A percentile compares a stretch with the other conserved stretches of the same genome.
phyloP scores from a whole-genome alignment of 2,113 vertebrate genomes.

The Sisor rabdophorus region DNA sequence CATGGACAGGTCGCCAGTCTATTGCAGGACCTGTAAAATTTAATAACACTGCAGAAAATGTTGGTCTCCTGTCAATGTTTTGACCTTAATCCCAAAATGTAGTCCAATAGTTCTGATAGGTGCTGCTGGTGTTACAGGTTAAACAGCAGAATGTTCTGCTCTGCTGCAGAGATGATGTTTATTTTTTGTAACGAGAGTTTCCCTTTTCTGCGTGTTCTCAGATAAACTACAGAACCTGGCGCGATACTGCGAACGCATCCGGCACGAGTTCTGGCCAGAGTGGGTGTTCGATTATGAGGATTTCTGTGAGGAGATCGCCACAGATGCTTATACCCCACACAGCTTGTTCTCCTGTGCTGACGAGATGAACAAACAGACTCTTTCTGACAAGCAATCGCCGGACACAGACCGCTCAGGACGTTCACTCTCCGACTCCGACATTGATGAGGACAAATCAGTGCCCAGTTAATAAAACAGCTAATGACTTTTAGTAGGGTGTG shows the following conservation, averaged over 20 bases:
- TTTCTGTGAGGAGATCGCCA: constrained; percentile 73
- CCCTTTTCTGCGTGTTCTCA: constrained; percentile 53
- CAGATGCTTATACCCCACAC: constrained; percentile 62
- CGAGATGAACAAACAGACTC: constrained; percentile 74
- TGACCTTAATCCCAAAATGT: no score
- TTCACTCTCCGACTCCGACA: constrained; percentile 89
- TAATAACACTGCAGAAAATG: no score
- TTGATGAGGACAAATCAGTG: constrained; percentile 84
- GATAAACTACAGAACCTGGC: constrained; percentile 93
- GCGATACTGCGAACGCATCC: constrained; percentile 95
- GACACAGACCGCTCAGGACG: constrained; percentile 82
- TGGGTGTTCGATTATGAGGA: constrained; percentile 90
- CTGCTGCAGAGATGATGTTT: neutral
- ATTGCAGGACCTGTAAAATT: no score
- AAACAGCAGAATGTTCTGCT: neutral
- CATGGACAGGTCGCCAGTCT: no score
- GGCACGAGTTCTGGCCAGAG: constrained; percentile 93
- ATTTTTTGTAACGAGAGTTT: neutral
- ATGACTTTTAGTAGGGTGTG: no score
- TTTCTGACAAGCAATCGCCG: constrained; percentile 64
- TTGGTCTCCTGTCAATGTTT: no score
- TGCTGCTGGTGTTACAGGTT: neutral
- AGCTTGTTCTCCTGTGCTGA: constrained; percentile 93
- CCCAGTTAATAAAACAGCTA: constrained; percentile 79
- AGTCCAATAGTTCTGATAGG: no score